Base-by-base conservation (phyloP, 2,888 invertebrate genomes). In the Lasioglossum villosulum region DNA sequence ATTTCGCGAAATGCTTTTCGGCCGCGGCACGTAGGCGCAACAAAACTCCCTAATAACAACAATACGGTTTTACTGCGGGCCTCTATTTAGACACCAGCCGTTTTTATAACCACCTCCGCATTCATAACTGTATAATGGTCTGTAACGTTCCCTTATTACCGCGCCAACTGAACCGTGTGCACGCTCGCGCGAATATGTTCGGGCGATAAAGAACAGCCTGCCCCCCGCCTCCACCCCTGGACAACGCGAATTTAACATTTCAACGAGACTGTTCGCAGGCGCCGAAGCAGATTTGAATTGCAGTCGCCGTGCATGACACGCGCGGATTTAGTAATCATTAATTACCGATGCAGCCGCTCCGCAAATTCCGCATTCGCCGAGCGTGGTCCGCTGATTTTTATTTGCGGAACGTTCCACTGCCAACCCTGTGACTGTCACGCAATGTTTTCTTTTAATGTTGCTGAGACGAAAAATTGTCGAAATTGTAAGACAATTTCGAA, bases 91-190 rank as follows among this genome's bases (percentile, higher is more conserved):
- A 77, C 52, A 82, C 42, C 48, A 12, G 30, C 16, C 37, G 77
- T 77, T 16, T 76, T 39, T 56, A 52, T 48, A 34, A 27, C 34
- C 71, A 16, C 27, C 27, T 59, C 30, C 39, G 68, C 56, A 68
- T 82, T 68, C 59, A 39, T 39, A 59, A 56, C 75, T 10, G 75
- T 39, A 52, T 37, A 73, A 73, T 34, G 59, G 59, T 59, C 75
- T 59, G 56, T 59, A 75, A 59, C 75, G 19, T 59, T 39, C 39
- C 27, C 75, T 75, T 37, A 39, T 75, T 75, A 59, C 75, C 37
- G 56, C 56, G 30, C 8, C 37, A 37, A 39, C 75, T 27, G 56
- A 37, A 39, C 27, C 56, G n/a, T 39, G 39, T 14, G 56, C 27
- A 59, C 8, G 68, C 23, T 52, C 23, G 52, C 23, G 59, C 59